These are phyloP conservation scores for Dendrocincla tyrannina DNA, from an alignment of 2,797 vertebrate genomes.

Conservation along the genomic window DNA sequence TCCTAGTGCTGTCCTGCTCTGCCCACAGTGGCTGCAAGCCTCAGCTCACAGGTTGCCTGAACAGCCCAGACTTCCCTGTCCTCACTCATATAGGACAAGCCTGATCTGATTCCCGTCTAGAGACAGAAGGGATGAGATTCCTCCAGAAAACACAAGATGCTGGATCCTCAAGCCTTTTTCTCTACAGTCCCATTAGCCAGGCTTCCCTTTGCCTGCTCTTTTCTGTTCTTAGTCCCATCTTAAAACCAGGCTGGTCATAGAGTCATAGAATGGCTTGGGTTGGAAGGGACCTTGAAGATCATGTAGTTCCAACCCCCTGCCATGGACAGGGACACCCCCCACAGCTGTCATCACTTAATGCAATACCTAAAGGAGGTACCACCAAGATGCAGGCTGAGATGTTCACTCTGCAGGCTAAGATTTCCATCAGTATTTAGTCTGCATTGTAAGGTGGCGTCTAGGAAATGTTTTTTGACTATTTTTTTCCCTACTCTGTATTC, in stretches of 20 bases:
- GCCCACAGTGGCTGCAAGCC: not conserved
- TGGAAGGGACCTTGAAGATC: not conserved
- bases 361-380: not conserved
- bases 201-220: not conserved
- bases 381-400: not conserved
- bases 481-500: not conserved
- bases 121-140: not conserved
- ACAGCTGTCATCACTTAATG: not conserved
- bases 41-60: not conserved
- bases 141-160: not conserved
- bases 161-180: not conserved
- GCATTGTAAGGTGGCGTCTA: not conserved
- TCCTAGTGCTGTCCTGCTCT: not conserved
- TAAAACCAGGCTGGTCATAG: not conserved
- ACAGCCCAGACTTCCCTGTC: not conserved
- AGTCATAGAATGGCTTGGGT: not conserved
- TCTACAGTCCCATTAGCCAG: not conserved
- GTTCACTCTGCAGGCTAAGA: not conserved
- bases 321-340: not conserved
- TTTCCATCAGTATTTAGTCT: not conserved
- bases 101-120: not conserved
- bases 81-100: fast-evolving
- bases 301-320: not conserved
- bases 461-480: not conserved
- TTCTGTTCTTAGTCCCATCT: not conserved